These are phyloP conservation scores for Cryptops parisi DNA, from an alignment of 2,888 invertebrate genomes.

Conservation along the genomic window DNA sequence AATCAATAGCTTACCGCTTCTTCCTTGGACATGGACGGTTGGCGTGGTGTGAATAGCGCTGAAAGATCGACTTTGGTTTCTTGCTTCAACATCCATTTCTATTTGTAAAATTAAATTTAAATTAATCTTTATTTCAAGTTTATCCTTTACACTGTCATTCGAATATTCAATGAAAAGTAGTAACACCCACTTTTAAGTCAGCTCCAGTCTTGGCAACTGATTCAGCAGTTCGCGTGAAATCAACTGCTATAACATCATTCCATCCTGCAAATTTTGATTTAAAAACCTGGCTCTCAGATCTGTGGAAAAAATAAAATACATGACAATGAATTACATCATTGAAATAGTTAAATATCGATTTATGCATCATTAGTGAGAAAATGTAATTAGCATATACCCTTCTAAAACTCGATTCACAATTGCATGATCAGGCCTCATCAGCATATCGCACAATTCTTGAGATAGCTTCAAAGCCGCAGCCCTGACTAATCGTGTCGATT, in stretches of 20 bases:
- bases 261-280: conserved; percentile 94
- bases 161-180: not conserved
- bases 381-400: conserved; percentile 35
- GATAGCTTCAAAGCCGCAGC: conserved; percentile 95
- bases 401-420: conserved; percentile 79
- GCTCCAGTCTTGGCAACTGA: conserved; percentile 93
- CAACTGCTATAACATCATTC: conserved; percentile 98
- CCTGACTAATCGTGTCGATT: conserved; percentile 84
- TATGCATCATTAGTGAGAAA: not conserved
- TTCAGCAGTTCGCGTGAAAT: conserved; percentile 95
- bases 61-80: conserved; percentile 65
- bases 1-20: conserved; percentile 65
- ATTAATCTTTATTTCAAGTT: no score
- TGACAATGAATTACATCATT: not conserved
- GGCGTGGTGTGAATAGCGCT: conserved; percentile 87
- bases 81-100: conserved; percentile 38
- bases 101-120: no score
- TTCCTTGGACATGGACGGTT: conserved; percentile 64
- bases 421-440: conserved; percentile 65
- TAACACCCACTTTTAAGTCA: conserved; percentile 49
- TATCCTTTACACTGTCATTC: no score
- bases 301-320: conserved; percentile 20
- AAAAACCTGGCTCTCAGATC: conserved; percentile 51
- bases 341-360: not conserved
- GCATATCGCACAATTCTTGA: conserved; percentile 90